Percentiles rank a stretch among this genome's conserved stretches.
Evolutionary conservation across 2,797 vertebrate genomes (phyloP).

Genomic region (Spatula clypeata): DNA sequence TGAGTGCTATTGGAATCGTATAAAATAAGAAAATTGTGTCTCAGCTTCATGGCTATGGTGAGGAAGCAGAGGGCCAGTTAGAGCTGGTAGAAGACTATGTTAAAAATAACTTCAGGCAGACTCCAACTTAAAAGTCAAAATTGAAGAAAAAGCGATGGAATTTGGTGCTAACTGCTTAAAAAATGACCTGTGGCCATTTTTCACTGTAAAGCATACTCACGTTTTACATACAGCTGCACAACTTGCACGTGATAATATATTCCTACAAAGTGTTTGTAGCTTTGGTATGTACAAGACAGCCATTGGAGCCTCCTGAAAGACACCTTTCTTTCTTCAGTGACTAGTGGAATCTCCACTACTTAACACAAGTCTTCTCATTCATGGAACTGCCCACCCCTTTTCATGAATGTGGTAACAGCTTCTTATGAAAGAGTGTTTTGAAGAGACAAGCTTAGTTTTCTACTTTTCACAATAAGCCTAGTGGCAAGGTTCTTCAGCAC

Average conservation of each 20-base stretch:
- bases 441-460: conserved; percentile 29
- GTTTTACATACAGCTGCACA: neutral
- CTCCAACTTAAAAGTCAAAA: neutral
- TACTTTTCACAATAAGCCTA: neutral
- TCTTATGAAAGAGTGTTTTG: conserved; percentile 40
- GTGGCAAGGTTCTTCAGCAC: neutral
- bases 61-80: neutral
- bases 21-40: neutral
- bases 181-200: neutral
- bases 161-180: neutral
- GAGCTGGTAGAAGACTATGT: neutral
- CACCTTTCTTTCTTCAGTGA: neutral
- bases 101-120: neutral
- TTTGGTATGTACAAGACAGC: neutral
- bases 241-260: accelerated
- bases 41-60: accelerated
- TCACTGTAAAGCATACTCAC: neutral
- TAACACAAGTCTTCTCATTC: neutral
- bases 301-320: neutral
- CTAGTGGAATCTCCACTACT: neutral
- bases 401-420: neutral
- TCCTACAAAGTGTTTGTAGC: neutral
- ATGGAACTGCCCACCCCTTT: neutral
- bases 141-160: neutral
- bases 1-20: accelerated